A percentile compares a stretch with the other conserved stretches of the same genome.
Evolutionary conservation across 2,797 vertebrate species (phyloP).

Genomic region (Pseudochromis fuscus): DNA sequence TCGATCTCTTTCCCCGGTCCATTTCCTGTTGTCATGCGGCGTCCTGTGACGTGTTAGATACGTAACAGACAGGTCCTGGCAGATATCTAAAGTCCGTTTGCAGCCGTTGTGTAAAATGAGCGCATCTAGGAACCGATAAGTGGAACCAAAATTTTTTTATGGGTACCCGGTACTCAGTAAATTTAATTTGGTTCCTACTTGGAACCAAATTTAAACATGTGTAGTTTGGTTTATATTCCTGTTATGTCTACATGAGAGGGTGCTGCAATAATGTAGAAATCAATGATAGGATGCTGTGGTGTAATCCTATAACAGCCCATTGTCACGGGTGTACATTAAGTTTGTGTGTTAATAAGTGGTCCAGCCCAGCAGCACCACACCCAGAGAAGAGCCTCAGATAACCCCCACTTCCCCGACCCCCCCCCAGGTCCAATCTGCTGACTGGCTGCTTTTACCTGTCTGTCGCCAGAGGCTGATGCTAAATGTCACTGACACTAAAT

Average conservation of each 20-base stretch:
- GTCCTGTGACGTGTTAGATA: too few relatives aligned
- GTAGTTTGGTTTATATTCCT: slow-evolving; percentile 9
- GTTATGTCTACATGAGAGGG: slow-evolving; percentile 1
- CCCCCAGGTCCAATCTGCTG: slow-evolving; percentile 91
- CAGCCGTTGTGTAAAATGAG: too few relatives aligned
- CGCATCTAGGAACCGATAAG: too few relatives aligned
- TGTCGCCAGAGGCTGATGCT: slow-evolving; percentile 92
- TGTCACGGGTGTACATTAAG: slow-evolving; percentile 25
- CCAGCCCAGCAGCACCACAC: slow-evolving; percentile 28
- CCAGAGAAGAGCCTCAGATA: slow-evolving; percentile 42
- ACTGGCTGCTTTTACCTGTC: slow-evolving; percentile 93
- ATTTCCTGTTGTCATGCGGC: too few relatives aligned
- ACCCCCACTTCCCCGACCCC: slow-evolving; percentile 76
- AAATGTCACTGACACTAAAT: slow-evolving; percentile 95
- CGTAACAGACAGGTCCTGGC: too few relatives aligned
- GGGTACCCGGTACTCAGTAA: too few relatives aligned
- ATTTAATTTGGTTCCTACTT: too few relatives aligned
- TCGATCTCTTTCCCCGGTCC: too few relatives aligned
- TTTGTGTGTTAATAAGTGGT: slow-evolving; percentile 46
- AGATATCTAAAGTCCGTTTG: too few relatives aligned
- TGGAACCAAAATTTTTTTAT: too few relatives aligned
- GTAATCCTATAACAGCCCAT: slow-evolving; percentile 1
- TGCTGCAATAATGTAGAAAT: slow-evolving; percentile 1
- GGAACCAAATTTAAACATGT: too few relatives aligned
- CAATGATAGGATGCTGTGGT: background rate